These are phyloP conservation scores for Drosophila affinis DNA, from an alignment of 2,888 invertebrate genomes.

Conservation along the genomic window DNA sequence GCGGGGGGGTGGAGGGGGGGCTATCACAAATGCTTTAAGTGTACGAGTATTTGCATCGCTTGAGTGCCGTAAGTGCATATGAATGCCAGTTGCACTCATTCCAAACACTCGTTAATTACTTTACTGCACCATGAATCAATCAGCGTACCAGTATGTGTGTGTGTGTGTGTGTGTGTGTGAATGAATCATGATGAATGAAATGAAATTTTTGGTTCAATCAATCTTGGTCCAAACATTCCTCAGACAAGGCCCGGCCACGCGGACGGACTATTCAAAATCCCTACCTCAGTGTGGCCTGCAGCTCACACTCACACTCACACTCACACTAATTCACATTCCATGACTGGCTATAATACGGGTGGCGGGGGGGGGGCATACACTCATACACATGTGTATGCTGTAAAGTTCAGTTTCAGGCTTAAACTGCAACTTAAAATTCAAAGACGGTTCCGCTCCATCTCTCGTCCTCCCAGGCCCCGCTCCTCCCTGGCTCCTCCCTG, in stretches of 20 bases:
- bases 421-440: constrained; percentile 49
- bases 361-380: no score
- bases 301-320: not conserved
- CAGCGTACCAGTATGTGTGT: constrained; percentile 9
- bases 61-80: no score
- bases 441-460: constrained; percentile 33
- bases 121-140: constrained; percentile 1
- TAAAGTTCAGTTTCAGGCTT: constrained; percentile 14
- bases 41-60: no score
- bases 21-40: no score
- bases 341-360: constrained; percentile 33
- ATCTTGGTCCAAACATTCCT: constrained; percentile 30
- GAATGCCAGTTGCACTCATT: no score
- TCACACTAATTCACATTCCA: constrained; percentile 18
- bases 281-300: constrained; percentile 12
- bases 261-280: constrained; percentile 3
- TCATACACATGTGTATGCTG: not conserved
- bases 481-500: not conserved
- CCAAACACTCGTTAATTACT: not conserved
- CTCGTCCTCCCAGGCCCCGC: not conserved
- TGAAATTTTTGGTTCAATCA: constrained; percentile 17
- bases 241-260: constrained; percentile 7
- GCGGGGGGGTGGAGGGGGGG: no score
- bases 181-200: constrained; percentile 10
- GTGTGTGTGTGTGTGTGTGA: constrained; percentile 11